phyloP scores from a whole-genome alignment of 2,888 invertebrate species.

The Melieria omissa region DNA sequence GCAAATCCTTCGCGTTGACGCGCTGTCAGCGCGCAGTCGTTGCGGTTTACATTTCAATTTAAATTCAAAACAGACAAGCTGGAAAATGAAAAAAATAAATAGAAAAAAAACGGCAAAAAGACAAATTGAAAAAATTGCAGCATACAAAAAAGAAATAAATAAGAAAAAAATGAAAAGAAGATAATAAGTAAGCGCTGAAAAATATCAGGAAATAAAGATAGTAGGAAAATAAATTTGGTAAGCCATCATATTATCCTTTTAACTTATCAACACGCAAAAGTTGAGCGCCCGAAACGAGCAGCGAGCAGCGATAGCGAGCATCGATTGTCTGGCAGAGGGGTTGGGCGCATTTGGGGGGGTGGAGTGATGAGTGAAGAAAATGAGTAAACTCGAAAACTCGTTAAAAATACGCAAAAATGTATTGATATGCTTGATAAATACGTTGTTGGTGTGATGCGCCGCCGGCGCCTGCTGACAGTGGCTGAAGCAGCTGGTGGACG shows the following conservation, averaged over 20 bases:
- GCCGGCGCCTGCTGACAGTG: too few species aligned
- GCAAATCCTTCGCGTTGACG: not conserved
- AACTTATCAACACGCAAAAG: constrained; percentile 18
- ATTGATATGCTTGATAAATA: constrained; percentile 6
- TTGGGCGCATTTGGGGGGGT: too few species aligned
- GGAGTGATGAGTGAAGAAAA: not conserved
- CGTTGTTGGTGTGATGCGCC: too few species aligned
- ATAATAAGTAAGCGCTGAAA: not conserved
- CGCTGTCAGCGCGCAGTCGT: constrained; percentile 8
- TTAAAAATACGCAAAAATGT: not conserved
- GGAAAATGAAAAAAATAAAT: not conserved
- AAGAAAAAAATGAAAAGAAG: not conserved
- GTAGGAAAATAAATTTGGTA: constrained; percentile 11
- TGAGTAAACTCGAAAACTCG: not conserved
- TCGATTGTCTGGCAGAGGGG: too few species aligned
- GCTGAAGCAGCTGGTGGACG: too few species aligned
- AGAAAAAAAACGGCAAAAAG: not conserved
- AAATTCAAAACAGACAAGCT: constrained; percentile 34
- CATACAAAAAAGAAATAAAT: constrained; percentile 8
- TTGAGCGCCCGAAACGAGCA: not conserved
- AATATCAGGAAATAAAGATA: not conserved
- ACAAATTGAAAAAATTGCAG: not conserved
- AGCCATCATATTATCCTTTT: not conserved
- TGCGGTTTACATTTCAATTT: constrained; percentile 38
- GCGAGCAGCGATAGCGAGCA: too few species aligned